phyloP scores from a whole-genome alignment of 2,113 vertebrate species.

The Oriolus oriolus region DNA sequence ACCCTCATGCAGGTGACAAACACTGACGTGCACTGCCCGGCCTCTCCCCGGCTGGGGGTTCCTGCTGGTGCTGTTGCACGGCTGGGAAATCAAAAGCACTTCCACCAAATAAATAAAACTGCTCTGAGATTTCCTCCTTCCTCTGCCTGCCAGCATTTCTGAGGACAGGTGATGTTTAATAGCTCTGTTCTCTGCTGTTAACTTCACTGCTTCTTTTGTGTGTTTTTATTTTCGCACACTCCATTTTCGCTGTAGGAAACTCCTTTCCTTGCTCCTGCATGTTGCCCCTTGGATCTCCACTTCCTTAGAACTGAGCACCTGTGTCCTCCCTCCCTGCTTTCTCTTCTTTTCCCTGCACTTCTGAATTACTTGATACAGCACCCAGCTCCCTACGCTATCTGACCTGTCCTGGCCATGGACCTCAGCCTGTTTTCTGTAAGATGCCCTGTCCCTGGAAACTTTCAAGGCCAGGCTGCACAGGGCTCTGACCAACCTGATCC shows the following conservation, averaged over 20 bases:
- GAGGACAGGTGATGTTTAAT: background rate
- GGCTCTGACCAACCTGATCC: background rate
- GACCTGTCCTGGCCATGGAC: background rate
- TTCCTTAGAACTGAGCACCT: background rate
- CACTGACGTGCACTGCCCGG: rapidly evolving
- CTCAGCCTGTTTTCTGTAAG: background rate
- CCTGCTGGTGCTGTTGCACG: background rate
- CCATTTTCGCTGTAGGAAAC: background rate
- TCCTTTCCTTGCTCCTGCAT: background rate
- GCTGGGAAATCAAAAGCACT: background rate
- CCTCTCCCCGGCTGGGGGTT: background rate
- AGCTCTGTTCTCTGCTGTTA: background rate
- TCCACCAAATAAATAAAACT: background rate
- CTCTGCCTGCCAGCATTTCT: background rate
- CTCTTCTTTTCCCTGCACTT: background rate
- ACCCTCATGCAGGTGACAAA: background rate
- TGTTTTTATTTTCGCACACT: background rate
- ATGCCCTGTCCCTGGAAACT: background rate
- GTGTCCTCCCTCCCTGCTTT: background rate
- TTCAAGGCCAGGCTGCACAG: too few relatives aligned
- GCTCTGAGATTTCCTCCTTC: background rate
- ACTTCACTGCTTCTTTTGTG: background rate
- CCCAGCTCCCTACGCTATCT: background rate
- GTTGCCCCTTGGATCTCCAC: background rate
- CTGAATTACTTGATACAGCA: background rate